Conservation (phyloP, 2,888 invertebrate genomes). For the Polydrusus tereticollis region DNA sequence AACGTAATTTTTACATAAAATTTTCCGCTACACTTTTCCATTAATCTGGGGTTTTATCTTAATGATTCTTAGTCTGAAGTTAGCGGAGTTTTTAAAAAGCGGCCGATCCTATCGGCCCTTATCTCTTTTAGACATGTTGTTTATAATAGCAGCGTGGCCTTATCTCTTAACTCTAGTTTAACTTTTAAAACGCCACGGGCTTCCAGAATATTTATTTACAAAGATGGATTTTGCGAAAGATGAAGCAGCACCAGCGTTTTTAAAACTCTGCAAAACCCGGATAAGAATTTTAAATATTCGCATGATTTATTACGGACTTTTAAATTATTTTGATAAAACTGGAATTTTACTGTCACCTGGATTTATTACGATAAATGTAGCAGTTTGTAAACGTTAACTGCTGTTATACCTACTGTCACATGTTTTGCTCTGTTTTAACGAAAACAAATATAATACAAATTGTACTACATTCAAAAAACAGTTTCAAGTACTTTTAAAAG, state of each 20-base stretch:
- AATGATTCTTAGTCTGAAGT: constrained; percentile 68
- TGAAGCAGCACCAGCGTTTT: constrained; percentile 1
- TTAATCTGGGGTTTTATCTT: constrained; percentile 68
- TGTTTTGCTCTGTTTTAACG: too few relatives aligned
- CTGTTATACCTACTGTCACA: too few relatives aligned
- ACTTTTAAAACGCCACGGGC: constrained; percentile 50
- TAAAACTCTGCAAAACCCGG: constrained; percentile 16
- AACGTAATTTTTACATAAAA: constrained; percentile 68
- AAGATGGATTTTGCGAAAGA: constrained; percentile 48
- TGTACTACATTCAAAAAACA: too few relatives aligned
- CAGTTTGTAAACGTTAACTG: not conserved
- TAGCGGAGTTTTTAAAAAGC: constrained; percentile 65
- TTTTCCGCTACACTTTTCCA: constrained; percentile 68
- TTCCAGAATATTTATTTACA: constrained; percentile 49
- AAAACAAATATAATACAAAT: too few relatives aligned
- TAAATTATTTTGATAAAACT: constrained; percentile 7
- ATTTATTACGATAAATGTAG: not conserved
- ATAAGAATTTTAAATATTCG: constrained; percentile 12
- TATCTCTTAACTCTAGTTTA: constrained; percentile 50
- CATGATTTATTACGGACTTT: constrained; percentile 12
- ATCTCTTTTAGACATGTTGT: constrained; percentile 60
- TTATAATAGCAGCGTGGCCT: constrained; percentile 55
- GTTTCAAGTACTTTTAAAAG: too few relatives aligned
- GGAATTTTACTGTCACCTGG: not conserved
- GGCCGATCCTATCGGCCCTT: constrained; percentile 59